Evolutionary conservation across 1,140 invertebrate species (phyloP), one percentile per base, ranked within the genome.

Genomic region (Argopecten irradians): DNA sequence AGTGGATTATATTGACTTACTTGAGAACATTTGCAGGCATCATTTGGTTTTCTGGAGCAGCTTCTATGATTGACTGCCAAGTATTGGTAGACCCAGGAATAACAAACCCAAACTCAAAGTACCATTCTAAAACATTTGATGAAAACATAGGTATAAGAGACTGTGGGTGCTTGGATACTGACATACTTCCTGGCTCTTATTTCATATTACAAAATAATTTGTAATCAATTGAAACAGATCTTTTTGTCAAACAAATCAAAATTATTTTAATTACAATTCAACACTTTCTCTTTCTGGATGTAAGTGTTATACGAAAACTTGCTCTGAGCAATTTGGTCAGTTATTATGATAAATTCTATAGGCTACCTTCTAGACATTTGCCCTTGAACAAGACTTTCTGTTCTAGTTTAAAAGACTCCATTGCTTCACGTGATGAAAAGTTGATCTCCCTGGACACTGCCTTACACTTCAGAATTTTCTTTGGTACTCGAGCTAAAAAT

Each of bases 1-100:
- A 33, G 28, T 33, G 14, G 28, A 11, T 8, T 36, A 88, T n/a
- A 84, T 14, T 16, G 19, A 95, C 96, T 96, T 96, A 98, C 98
- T 98, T 99, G 91, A 99, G 96, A 90, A 99, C 97, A 96, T 98
- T 98, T 1, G 99, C 98, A 82, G 99, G 99, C 98, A 99, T 99
- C 99, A 99, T 99, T 96, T 99, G 98, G 90, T 98, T 99, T 96
- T 99, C 99, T 3, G 99, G 99, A 0, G 99, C 99, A 46, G 99
- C 99, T 96, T 99, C 98, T 92, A 99, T 99, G 32, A 98, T 96
- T 88, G 98, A 99, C 95, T 99, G 99, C 99, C 99, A 99, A 7
- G 99, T 99, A 96, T 99, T 99, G 82, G 99, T 99, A 32, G 99
- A 99, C 93, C 99, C 98, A 32, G 99, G 98, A 93, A 99, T 99